These are phyloP conservation scores for Batillaria attramentaria DNA, from an alignment of 1,140 invertebrate genomes.

Conservation along the genomic window DNA sequence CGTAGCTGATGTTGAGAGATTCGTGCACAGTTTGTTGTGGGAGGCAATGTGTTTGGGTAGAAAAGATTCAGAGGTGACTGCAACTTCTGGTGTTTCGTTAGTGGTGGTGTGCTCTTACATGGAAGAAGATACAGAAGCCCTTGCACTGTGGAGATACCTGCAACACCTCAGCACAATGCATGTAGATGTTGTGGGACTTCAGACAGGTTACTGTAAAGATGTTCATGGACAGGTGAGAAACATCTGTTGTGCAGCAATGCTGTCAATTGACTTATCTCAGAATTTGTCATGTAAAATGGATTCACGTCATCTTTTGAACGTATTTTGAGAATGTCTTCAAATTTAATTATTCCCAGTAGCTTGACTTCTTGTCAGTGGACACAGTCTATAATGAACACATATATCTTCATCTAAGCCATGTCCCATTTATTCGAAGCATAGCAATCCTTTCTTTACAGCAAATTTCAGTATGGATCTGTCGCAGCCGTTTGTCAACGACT, in stretches of 20 bases:
- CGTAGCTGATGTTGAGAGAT: constrained; percentile 27
- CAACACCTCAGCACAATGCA: constrained; percentile 40
- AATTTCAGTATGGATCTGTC: background rate
- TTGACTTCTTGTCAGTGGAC: too few relatives aligned
- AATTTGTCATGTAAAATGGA: background rate
- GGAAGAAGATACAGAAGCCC: constrained; percentile 44
- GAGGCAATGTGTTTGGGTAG: background rate
- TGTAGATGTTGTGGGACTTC: constrained; percentile 44
- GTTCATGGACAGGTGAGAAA: constrained; percentile 59
- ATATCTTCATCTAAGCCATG: too few relatives aligned
- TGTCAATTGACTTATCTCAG: background rate
- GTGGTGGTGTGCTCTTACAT: constrained; percentile 38
- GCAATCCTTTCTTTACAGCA: background rate
- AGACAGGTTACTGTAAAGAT: constrained; percentile 60
- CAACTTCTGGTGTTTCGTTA: constrained; percentile 30
- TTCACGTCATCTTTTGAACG: background rate
- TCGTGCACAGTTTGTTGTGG: constrained; percentile 40
- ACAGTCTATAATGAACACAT: too few relatives aligned
- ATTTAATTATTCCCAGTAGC: background rate
- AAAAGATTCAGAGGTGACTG: background rate
- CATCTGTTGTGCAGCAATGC: background rate
- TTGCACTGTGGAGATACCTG: constrained; percentile 38
- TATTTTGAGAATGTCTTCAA: background rate
- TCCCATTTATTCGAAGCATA: background rate
- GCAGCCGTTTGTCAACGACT: background rate